Evolutionary conservation across 2,797 vertebrate genomes (phyloP), one percentile per base, ranked within the genome.

Genomic region (Chelmon rostratus): DNA sequence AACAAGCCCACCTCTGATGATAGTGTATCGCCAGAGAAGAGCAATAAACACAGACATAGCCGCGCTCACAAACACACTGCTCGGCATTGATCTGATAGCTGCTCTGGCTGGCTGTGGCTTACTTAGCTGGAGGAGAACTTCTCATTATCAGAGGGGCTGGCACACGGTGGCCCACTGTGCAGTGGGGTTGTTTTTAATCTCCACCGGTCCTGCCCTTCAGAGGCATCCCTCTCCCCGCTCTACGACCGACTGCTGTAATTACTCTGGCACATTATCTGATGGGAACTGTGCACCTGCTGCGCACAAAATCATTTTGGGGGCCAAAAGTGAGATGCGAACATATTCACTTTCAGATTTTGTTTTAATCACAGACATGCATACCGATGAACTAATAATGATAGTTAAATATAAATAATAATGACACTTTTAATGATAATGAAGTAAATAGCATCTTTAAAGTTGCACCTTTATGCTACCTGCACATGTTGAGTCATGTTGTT

Each of bases 1-100:
- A 89, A 87, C 80, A 73, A 88, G 89, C 83, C 88, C 85, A 90
- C 89, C 87, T 92, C 88, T 81, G 91, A 90, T 89, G 88, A 92
- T 81, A 88, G 75, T 73, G 84, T 84, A 85, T 91, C 82, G 54
- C 73, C 76, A 76, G 85, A 87, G 83, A 87, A 89, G 85, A 84
- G 76, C 80, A 90, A 89, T 92, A 89, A 91, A 85, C 90, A 90
- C 67, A 66, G 78, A 65, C 76, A 82, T 33, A 54, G 79, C 68
- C 73, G 44, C 50, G 79, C 78, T 84, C 53, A 18, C 79, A 74
- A 83, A 86, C 73, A 73, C 79, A 63, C 61, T 8, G 83, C 76
- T 87, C 76, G 58, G 82, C 76, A 69, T 68, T 74, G 84, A 91
- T 92, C 80, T 91, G 84, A 90, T 90, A 76, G 79, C 84, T 73